These are phyloP conservation scores for Euschistus heros DNA, from an alignment of 1,140 invertebrate species.

Conservation along the genomic window DNA sequence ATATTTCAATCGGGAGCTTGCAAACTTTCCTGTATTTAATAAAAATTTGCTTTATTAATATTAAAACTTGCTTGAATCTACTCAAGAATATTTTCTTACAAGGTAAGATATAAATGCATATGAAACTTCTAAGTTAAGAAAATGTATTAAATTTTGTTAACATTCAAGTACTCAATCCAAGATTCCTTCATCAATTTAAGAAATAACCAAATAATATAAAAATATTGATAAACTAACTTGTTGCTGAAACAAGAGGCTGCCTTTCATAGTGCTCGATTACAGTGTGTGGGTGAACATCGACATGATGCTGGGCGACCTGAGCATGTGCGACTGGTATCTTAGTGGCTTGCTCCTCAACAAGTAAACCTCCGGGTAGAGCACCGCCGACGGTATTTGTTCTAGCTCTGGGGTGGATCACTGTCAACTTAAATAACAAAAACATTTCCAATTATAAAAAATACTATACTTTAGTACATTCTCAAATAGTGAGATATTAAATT, in stretches of 20 bases:
- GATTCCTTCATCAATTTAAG: too few relatives aligned
- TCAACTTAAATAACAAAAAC: conserved; percentile 43
- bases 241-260: conserved; percentile 33
- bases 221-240: conserved; percentile 29
- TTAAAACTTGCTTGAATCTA: too few relatives aligned
- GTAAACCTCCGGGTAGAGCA: conserved; percentile 17
- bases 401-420: conserved; percentile 65
- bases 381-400: conserved; percentile 21
- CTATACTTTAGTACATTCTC: too few relatives aligned
- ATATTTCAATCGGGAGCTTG: too few relatives aligned
- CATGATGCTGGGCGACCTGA: conserved; percentile 48
- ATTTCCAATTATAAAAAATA: neutral
- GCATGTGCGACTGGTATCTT: conserved; percentile 42
- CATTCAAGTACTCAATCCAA: too few relatives aligned
- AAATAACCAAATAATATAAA: too few relatives aligned
- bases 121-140: too few relatives aligned
- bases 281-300: conserved; percentile 37
- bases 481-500: neutral
- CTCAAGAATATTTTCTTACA: too few relatives aligned
- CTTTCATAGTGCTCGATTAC: conserved; percentile 35
- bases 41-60: too few relatives aligned
- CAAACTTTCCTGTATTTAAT: too few relatives aligned
- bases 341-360: conserved; percentile 9
- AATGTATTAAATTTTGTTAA: too few relatives aligned
- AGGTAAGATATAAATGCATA: too few relatives aligned